Conservation (phyloP, 2,888 invertebrate genomes). For the Calephelis perditalis region DNA sequence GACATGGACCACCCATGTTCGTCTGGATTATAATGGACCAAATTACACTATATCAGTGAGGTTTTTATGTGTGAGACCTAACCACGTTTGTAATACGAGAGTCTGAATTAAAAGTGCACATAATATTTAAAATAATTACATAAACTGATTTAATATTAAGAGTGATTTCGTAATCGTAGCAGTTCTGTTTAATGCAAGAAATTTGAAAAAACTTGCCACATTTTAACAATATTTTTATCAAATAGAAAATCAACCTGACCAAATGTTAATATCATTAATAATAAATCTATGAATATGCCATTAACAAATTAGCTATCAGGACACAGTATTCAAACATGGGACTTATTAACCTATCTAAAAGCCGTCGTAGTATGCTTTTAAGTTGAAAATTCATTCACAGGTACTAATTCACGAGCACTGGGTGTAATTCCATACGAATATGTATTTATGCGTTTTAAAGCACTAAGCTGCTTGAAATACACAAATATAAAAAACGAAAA, state of each 20-base stretch:
- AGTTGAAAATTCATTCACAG: constrained; percentile 51
- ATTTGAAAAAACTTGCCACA: background rate
- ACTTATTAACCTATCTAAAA: constrained; percentile 27
- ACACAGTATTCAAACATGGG: background rate
- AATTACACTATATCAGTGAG: no score
- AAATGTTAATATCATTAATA: background rate
- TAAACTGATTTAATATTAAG: no score
- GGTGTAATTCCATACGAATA: constrained; percentile 56
- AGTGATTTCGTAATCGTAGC: no score
- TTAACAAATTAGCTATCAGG: background rate
- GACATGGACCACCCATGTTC: no score
- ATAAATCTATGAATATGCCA: background rate
- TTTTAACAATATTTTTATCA: background rate
- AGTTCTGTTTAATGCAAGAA: no score
- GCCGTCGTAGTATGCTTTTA: constrained; percentile 54
- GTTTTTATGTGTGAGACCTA: no score
- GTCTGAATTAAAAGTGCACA: no score
- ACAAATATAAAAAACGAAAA: background rate
- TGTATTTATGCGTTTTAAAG: constrained; percentile 1
- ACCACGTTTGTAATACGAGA: no score
- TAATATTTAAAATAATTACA: no score
- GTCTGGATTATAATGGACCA: no score
- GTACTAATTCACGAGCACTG: constrained; percentile 67
- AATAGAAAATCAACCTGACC: background rate
- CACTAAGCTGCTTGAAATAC: background rate